phyloP scores from a whole-genome alignment of 2,888 invertebrate species.

The Hydriomena furcata region DNA sequence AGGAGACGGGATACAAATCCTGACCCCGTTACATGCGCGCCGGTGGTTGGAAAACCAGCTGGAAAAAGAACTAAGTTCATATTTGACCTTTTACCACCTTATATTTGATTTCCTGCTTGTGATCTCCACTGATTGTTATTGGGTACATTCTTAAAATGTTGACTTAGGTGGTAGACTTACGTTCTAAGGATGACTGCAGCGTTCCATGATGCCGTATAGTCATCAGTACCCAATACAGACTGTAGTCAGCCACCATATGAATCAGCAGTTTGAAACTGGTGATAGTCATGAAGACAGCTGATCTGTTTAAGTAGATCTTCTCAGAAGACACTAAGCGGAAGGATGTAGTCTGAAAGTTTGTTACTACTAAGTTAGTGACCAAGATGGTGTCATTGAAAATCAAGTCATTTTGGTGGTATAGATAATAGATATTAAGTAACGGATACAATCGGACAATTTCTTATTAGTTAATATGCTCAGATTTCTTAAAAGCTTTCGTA shows the following conservation, averaged over 20 bases:
- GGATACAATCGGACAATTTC: no score
- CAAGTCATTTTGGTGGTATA: no score
- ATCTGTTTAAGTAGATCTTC: conserved; percentile 76
- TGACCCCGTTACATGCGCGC: conserved; percentile 50
- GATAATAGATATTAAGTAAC: no score
- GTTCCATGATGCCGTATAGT: conserved; percentile 65
- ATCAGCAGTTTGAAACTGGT: conserved; percentile 88
- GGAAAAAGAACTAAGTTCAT: conserved; percentile 27
- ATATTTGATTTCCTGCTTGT: background rate
- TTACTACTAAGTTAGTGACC: no score
- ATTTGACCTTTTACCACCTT: no score
- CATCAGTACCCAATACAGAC: conserved; percentile 89
- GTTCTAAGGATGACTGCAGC: conserved; percentile 49
- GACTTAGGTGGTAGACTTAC: conserved; percentile 43
- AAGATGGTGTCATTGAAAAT: no score
- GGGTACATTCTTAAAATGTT: no score
- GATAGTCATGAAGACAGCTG: conserved; percentile 84
- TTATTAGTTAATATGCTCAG: no score
- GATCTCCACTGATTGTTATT: no score
- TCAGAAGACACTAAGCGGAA: conserved; percentile 84
- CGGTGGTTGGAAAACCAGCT: conserved; percentile 55
- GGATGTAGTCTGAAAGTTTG: conserved; percentile 77
- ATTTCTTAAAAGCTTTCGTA: no score
- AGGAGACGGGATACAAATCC: conserved; percentile 59
- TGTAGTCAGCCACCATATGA: conserved; percentile 90